Percentiles rank a stretch among this genome's conserved stretches.
phyloP scores from a whole-genome alignment of 2,888 invertebrate genomes.

The Cheilosia vulpina region DNA sequence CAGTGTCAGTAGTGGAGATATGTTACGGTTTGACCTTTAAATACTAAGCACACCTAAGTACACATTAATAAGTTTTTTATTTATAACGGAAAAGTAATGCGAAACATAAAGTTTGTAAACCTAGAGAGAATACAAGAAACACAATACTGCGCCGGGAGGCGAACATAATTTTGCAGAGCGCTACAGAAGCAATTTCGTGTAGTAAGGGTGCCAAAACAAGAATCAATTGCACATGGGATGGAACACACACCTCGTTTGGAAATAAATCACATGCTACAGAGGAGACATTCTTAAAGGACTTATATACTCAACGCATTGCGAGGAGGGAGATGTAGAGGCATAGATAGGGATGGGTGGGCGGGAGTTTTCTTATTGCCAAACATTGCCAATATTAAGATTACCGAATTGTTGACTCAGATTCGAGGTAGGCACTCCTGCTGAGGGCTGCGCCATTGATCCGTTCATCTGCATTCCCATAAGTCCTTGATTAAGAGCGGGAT shows the following conservation, averaged over 20 bases:
- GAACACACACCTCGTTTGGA: conserved; percentile 36
- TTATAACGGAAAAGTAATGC: conserved; percentile 51
- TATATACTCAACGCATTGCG: conserved; percentile 16
- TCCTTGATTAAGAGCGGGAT: conserved; percentile 78
- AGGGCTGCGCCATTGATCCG: conserved; percentile 70
- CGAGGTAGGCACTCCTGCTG: conserved; percentile 78
- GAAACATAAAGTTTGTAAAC: conserved; percentile 25
- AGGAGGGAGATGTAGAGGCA: conserved; percentile 25
- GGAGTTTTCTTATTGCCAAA: conserved; percentile 82
- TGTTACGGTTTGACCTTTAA: conserved; percentile 57
- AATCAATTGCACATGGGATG: conserved; percentile 61
- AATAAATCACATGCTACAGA: conserved; percentile 58
- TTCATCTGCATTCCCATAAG: conserved; percentile 76
- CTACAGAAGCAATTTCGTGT: conserved; percentile 17
- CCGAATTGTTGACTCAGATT: conserved; percentile 83
- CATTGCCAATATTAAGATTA: conserved; percentile 83
- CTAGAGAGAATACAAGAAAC: background rate
- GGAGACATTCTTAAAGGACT: conserved; percentile 33
- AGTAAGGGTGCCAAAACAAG: conserved; percentile 18
- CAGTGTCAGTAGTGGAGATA: conserved; percentile 51
- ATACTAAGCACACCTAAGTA: conserved; percentile 66
- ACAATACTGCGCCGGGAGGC: conserved; percentile 2
- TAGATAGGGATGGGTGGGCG: background rate
- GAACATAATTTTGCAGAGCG: conserved; percentile 5
- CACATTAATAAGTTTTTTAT: conserved; percentile 47